phyloP scores from a whole-genome alignment of 2,888 invertebrate species.

The Amblyjoppa fuscipennis region DNA sequence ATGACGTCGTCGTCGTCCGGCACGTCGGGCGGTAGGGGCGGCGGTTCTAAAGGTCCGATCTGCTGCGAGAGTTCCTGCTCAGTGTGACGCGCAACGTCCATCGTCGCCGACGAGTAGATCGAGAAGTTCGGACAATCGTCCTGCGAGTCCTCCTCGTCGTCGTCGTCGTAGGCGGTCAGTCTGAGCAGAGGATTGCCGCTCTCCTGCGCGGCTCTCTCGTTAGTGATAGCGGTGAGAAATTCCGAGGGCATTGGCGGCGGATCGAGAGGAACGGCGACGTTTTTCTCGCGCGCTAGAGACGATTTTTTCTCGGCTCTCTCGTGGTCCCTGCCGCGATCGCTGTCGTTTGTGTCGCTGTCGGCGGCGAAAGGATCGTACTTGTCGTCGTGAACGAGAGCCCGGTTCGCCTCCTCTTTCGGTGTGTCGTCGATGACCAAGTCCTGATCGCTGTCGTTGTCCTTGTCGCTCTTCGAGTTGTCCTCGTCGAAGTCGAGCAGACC shows the following conservation, averaged over 20 bases:
- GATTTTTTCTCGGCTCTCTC: slow-evolving; percentile 36
- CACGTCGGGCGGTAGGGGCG: slow-evolving; percentile 78
- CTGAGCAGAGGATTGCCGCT: slow-evolving; percentile 68
- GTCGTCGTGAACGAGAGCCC: slow-evolving; percentile 69
- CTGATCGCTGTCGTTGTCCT: slow-evolving; percentile 83
- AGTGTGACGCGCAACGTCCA: slow-evolving; percentile 89
- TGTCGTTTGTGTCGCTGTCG: slow-evolving; percentile 82
- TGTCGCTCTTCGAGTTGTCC: slow-evolving; percentile 82
- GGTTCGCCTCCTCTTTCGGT: slow-evolving; percentile 76
- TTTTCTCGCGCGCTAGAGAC: neutral
- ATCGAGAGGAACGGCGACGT: slow-evolving; percentile 37
- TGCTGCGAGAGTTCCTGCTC: slow-evolving; percentile 84
- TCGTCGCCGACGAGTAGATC: slow-evolving; percentile 93
- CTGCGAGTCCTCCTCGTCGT: slow-evolving; percentile 86
- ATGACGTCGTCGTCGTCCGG: slow-evolving; percentile 74
- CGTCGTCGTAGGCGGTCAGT: slow-evolving; percentile 82
- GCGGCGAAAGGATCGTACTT: slow-evolving; percentile 83
- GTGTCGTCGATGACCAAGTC: slow-evolving; percentile 83
- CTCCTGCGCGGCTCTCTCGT: slow-evolving; percentile 1
- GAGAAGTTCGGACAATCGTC: slow-evolving; percentile 95
- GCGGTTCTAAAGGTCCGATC: slow-evolving; percentile 81
- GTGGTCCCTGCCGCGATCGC: slow-evolving; percentile 57
- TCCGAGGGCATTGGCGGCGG: slow-evolving; percentile 68
- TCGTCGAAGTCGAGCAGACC: slow-evolving; percentile 83
- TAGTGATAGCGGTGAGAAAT: slow-evolving; percentile 33